Evolutionary conservation across 1,140 invertebrate species (phyloP), one percentile per base, ranked within the genome.

Genomic region (Andricus grossulariae): DNA sequence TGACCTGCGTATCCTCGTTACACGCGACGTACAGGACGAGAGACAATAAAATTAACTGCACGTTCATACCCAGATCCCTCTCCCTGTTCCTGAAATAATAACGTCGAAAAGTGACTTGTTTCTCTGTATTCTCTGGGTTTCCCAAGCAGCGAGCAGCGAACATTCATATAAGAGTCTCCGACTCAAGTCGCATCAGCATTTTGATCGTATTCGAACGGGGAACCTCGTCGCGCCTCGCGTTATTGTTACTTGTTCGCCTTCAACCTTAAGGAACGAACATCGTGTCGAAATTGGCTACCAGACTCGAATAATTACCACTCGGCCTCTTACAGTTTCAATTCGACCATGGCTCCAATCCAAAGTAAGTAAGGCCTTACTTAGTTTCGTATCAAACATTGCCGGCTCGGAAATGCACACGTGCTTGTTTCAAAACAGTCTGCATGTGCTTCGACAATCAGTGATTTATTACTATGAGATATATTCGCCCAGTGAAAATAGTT

Each of bases 91-190:
- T 66, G 25, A 45, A 45, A 66, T 66, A 25, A 66, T 66, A 66
- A 66, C 32, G 12, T 32, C 25, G n/a, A 39, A 25, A 25, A 25
- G 21, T 39, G 32, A 66, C 60, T 45, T 39, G 60, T 39, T 66
- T 45, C 12, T 21, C 60, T 25, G 55, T 57, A 11, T 25, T 19
- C 15, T 66, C 25, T 66, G 60, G 25, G 32, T 66, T 66, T n/a
- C 60, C 32, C 60, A 66, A 66, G 60, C 32, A 32, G 32, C 13
- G 25, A 66, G 32, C 32, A 66, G 25, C 60, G 60, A 66, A 66
- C 60, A 32, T 66, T 66, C 60, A 66, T 66, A 66, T 66, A 66
- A 66, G 60, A 66, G 60, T 66, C 45, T 45, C 60, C 60, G 32
- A 45, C 25, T 39, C 60, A 66, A n/a, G 60, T 66, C 13, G 60